Evolutionary conservation across 2,113 vertebrate species (phyloP), one percentile per base, ranked within the genome.

Genomic region (Grammomys dolichurus): DNA sequence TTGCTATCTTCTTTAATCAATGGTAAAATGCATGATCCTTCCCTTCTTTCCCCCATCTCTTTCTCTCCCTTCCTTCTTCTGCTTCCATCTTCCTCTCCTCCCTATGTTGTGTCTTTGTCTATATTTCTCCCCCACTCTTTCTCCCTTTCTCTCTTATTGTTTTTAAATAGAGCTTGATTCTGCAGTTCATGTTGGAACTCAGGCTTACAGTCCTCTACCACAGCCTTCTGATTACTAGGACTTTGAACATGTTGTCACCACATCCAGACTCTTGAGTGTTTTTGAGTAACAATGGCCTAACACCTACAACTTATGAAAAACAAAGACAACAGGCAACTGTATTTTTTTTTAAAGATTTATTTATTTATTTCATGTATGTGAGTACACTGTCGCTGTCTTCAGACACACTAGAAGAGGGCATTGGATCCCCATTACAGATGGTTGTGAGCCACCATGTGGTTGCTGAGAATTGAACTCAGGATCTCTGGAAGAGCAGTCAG

Each of bases 301-400:
- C 94, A 92, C 78, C 63, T 89, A 96, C 78, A 81, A 93, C 75
- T 94, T 90, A 77, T 96, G 65, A 94, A 67, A 91, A 92, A 85
- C 96, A 96, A 94, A 76, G 67, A 16, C 94, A 95, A 92, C 17
- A 54, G 94, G 92, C 51, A 65, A 54, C 87, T 60, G 70, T 96
- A 67, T 97, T 94, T 82, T 80, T 40, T 14, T 94, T 95, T 9
- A 48, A 48, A 48, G 46, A 7, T 48, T 48, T 48, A 48, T 48
- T 48, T 48, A 48, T 48, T 48, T 48, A 48, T 48, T 48, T 48
- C 46, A 48, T 48, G 46, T 7, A 48, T 48, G 7, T 48, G 46
- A 48, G 46, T 48, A 48, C 46, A 48, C 46, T 48, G 46, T 48
- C 46, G 7, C 46, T 48, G 46, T 48, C 46, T 48, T 48, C 46